A percentile compares a stretch with the other conserved stretches of the same genome.
These are phyloP conservation scores for Thereva unica DNA, from an alignment of 2,888 invertebrate genomes.

Conservation along the genomic window DNA sequence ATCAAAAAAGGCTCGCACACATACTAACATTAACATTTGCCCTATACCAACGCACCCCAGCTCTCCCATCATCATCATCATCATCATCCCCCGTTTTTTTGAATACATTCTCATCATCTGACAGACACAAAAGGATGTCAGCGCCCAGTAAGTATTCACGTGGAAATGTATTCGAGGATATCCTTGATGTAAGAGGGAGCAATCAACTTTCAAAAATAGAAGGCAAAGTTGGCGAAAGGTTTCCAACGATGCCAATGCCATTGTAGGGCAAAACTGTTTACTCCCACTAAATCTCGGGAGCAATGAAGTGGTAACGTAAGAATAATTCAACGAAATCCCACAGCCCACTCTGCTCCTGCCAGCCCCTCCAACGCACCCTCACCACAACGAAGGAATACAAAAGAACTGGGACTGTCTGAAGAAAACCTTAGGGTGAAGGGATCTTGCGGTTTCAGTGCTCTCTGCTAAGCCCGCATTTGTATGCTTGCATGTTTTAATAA, in stretches of 20 bases:
- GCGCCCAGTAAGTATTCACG: not conserved
- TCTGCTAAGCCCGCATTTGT: no score
- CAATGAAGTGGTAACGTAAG: slow-evolving; percentile 29
- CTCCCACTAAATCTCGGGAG: slow-evolving; percentile 24
- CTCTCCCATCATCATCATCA: no score
- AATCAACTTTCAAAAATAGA: slow-evolving; percentile 20
- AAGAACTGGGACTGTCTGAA: no score
- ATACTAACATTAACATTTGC: slow-evolving; percentile 9
- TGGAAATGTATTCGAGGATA: not conserved
- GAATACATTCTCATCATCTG: not conserved
- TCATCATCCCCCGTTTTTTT: not conserved
- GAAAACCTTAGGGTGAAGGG: no score
- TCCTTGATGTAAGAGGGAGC: not conserved
- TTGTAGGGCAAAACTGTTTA: slow-evolving; percentile 1
- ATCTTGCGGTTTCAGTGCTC: no score
- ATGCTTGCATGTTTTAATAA: no score
- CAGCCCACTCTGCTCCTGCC: no score
- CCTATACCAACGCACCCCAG: not conserved
- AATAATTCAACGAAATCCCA: slow-evolving; percentile 15
- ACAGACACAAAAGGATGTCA: slow-evolving; percentile 5
- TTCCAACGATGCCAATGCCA: slow-evolving; percentile 1
- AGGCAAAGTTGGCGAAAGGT: slow-evolving; percentile 1
- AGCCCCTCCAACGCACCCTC: no score
- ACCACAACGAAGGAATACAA: no score
- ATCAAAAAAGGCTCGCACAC: slow-evolving; percentile 10